These are phyloP conservation scores for Sesia apiformis DNA, from an alignment of 2,888 invertebrate genomes.

Conservation along the genomic window DNA sequence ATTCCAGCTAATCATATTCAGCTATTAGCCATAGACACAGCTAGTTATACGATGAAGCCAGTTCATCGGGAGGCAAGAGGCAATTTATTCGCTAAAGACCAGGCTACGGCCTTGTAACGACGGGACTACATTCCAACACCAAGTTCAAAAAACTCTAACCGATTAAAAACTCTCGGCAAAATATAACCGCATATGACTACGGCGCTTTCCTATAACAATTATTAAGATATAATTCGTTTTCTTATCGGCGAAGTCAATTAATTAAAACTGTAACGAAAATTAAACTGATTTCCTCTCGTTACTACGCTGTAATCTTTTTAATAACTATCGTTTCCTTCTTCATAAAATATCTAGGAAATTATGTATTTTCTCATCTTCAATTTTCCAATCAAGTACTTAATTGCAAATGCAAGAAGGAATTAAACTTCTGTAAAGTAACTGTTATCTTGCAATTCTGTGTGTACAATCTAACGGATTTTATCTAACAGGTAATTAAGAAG, in stretches of 20 bases:
- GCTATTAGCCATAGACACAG: slow-evolving; percentile 42
- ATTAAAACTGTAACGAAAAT: too few species aligned
- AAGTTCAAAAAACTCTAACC: slow-evolving; percentile 50
- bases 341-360: too few species aligned
- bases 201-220: neutral
- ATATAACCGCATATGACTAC: neutral
- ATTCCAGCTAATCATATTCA: slow-evolving; percentile 47
- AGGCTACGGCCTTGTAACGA: slow-evolving; percentile 47
- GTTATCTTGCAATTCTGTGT: neutral
- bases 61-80: slow-evolving; percentile 50
- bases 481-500: neutral
- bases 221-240: too few species aligned
- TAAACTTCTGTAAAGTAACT: neutral
- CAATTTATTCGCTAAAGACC: slow-evolving; percentile 64
- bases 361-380: too few species aligned
- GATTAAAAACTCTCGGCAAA: slow-evolving; percentile 36
- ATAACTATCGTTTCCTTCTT: too few species aligned
- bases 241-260: too few species aligned
- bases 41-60: slow-evolving; percentile 32
- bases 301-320: too few species aligned
- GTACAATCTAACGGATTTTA: neutral
- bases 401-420: neutral
- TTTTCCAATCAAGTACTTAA: neutral
- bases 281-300: too few species aligned
- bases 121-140: slow-evolving; percentile 53